Conservation (phyloP, 2,113 vertebrate species). For the Colinus virginianus region DNA sequence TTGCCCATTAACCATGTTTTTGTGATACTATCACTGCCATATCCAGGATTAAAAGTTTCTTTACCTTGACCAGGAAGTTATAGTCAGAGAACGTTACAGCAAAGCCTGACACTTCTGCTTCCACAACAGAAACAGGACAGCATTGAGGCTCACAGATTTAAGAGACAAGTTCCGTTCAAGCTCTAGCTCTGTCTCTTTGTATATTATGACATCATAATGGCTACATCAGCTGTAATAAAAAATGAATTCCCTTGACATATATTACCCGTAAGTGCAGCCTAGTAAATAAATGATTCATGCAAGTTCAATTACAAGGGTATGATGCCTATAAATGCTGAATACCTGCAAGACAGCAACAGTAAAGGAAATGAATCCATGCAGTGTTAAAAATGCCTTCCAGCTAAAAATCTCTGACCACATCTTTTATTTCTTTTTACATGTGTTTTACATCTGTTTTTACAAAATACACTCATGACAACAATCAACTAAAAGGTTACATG, state of each 20-base stretch:
- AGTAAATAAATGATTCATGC: slow-evolving; percentile 72
- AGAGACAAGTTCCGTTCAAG: slow-evolving; percentile 13
- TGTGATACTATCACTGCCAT: not conserved
- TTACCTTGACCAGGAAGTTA: not conserved
- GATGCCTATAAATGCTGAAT: slow-evolving; percentile 62
- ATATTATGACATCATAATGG: slow-evolving; percentile 64
- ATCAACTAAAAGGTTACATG: not conserved
- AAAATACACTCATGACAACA: slow-evolving; percentile 6
- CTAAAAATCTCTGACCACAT: slow-evolving; percentile 23
- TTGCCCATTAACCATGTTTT: not conserved
- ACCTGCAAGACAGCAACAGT: slow-evolving; percentile 52
- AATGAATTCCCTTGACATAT: slow-evolving; percentile 60
- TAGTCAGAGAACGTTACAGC: not conserved
- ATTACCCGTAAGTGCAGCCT: slow-evolving; percentile 51
- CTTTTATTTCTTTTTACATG: not conserved
- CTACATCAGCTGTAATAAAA: slow-evolving; percentile 68
- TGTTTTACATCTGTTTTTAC: slow-evolving; percentile 1
- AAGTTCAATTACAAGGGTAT: slow-evolving; percentile 69
- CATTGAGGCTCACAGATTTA: not conserved
- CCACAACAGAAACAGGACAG: not conserved
- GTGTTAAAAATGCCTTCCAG: slow-evolving; percentile 47
- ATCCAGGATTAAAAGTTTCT: not conserved
- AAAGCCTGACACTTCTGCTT: not conserved
- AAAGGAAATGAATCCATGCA: slow-evolving; percentile 62
- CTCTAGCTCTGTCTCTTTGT: slow-evolving; percentile 21